Base-by-base conservation (phyloP, 2,888 invertebrate species). In the Heteromyza rotundicornis region DNA sequence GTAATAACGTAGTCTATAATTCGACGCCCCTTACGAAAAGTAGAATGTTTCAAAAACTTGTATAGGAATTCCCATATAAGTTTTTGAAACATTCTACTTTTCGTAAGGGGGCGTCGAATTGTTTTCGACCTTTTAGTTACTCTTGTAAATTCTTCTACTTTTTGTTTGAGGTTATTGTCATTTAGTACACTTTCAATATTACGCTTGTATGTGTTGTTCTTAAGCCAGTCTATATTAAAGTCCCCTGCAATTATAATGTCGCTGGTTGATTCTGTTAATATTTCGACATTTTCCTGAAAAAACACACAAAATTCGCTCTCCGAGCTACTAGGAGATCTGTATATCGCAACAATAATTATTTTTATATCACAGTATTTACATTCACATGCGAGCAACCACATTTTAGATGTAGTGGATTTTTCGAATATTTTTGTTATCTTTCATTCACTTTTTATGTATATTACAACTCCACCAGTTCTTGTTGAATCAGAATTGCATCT, bases 311-410 rank as follows among this genome's bases (percentile, higher is more conserved):
- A 63, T 44, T 54, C 51, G 23, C 56, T 51, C 23, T 63, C 59
- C 2, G 59, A 59, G 19, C 44, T 59, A 35, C 24, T 59, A n/a
- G 59, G 59, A 32, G 63, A 63, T 59, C 47, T 63, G 14, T 59
- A 56, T 24, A 56, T 32, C 27, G 22, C 56, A 32, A 23, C 35
- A 7, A 59, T 2, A 3, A 1, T 19, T 5, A 53, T 24, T 56
- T 50, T 32, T 50, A 16, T 54, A 16, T 54, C 20, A 36, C 54
- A 16, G 16, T 16, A 35, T 36, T 54, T 54, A 27, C 27, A 27
- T 7, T 27, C 10, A 10, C 27, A 27, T 27, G 27, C 27, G 5
- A 27, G 10, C 5, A 27, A 27, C 27, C 27, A 27, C 10, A 27
- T 27, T 27, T 27, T 27, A 27, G 5, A 27, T 54, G 12, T n/a